A percentile compares a stretch with the other conserved stretches of the same genome.
phyloP scores from a whole-genome alignment of 2,888 invertebrate genomes.

The Andrena fulva region DNA sequence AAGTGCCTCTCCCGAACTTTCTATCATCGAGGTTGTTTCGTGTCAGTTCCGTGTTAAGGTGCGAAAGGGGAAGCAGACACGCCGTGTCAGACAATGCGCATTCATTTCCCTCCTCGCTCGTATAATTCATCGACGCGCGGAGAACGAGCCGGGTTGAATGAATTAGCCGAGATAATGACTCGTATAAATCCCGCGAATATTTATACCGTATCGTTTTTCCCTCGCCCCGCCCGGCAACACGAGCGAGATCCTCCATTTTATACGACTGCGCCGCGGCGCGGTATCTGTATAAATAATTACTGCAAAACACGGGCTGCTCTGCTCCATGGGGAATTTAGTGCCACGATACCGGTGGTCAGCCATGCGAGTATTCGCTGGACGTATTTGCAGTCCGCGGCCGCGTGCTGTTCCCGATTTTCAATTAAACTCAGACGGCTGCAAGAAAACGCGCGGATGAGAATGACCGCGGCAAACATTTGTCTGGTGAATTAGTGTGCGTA shows the following conservation, averaged over 20 bases:
- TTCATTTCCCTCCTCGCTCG: constrained; percentile 22
- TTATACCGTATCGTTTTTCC: constrained; percentile 39
- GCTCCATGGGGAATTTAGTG: not conserved
- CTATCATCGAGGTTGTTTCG: constrained; percentile 21
- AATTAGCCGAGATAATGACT: constrained; percentile 54
- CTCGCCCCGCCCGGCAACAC: not conserved
- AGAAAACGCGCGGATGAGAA: constrained; percentile 20
- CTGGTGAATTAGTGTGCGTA: not conserved
- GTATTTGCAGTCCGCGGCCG: constrained; percentile 13
- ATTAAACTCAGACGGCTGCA: constrained; percentile 18
- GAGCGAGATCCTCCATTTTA: constrained; percentile 16
- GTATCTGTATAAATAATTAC: constrained; percentile 50
- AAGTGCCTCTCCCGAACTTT: not conserved
- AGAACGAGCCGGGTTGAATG: constrained; percentile 32
- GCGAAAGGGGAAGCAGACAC: not conserved
- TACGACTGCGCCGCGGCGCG: not conserved
- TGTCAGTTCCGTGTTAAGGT: constrained; percentile 19
- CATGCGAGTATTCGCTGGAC: not conserved
- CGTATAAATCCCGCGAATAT: constrained; percentile 48
- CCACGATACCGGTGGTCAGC: not conserved
- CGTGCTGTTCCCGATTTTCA: constrained; percentile 43
- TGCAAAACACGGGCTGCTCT: constrained; percentile 26
- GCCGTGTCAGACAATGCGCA: constrained; percentile 31
- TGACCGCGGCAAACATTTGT: not conserved
- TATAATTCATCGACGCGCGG: constrained; percentile 18